Percentiles rank a stretch among this genome's conserved stretches.
Evolutionary conservation across 2,888 invertebrate genomes (phyloP).

Genomic region (Drosophila rellima): DNA sequence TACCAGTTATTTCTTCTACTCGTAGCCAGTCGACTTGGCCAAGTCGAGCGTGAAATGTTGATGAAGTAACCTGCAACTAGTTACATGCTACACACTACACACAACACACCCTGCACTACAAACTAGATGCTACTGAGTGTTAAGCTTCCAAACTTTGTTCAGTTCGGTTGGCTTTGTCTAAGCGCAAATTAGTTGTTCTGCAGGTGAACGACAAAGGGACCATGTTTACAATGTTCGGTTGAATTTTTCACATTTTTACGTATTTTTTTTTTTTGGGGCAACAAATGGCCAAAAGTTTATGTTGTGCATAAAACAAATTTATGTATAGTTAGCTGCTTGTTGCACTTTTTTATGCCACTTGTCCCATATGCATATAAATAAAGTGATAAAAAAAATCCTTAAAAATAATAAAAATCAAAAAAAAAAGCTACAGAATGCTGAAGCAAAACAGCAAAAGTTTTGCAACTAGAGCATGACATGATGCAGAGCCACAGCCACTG

Average conservation of each 20-base stretch:
- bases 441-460: constrained; percentile 61
- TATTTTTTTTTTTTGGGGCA: constrained; percentile 17
- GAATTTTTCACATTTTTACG: constrained; percentile 15
- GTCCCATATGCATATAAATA: constrained; percentile 73
- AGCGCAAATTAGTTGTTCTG: constrained; percentile 70
- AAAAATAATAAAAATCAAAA: constrained; percentile 32
- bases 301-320: constrained; percentile 71
- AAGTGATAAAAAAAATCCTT: constrained; percentile 57
- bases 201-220: constrained; percentile 50
- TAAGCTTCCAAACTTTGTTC: constrained; percentile 59
- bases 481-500: constrained; percentile 65
- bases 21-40: constrained; percentile 38
- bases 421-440: constrained; percentile 9
- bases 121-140: constrained; percentile 48
- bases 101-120: constrained; percentile 28
- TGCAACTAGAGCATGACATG: constrained; percentile 79
- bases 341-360: constrained; percentile 68
- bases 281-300: constrained; percentile 61
- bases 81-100: constrained; percentile 58
- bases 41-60: constrained; percentile 79
- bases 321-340: constrained; percentile 61
- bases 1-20: constrained; percentile 47
- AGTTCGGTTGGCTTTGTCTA: constrained; percentile 59
- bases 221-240: constrained; percentile 38
- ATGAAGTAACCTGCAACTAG: constrained; percentile 72